Evolutionary conservation across 2,113 vertebrate species (phyloP), one percentile per base, ranked within the genome.

Genomic region (Alaudala cheleensis): DNA sequence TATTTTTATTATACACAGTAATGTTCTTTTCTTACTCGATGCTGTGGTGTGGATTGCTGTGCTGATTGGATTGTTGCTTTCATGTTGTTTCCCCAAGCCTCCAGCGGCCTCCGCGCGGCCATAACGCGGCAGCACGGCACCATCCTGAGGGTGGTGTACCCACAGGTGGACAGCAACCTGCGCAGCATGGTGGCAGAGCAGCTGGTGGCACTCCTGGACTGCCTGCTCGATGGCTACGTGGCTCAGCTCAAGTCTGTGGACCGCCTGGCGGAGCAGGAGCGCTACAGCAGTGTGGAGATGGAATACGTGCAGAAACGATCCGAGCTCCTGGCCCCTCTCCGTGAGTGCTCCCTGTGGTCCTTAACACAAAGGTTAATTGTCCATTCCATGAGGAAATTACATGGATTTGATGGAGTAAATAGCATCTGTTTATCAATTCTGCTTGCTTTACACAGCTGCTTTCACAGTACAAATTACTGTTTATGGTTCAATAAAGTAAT

Each of bases 241-340:
- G 97, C 98, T 20, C 99, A 99, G 98, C 98, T 99, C 1, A 98
- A 97, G 47, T 99, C 99, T 4, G 96, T 99, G 89, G 98, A 98
- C 81, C 97, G 94, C 37, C 97, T 98, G 3, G 95, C 90, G 26
- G 98, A 98, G 14, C 98, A 98, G 85, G 99, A 99, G 74, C 98
- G 99, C 54, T 99, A 99, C 61, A 97, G 94, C 96, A 98, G 51
- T 39, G 90, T 99, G 94, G 99, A 99, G 88, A 97, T 98, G 96
- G 99, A 99, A 45, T 99, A 99, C 54, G 97, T 97, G 2, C 99
- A 99, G 96, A 98, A 97, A 4, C 98, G 99, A 95, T 98, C 98
- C 0, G 98, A 99, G n/a, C 98, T 99, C 49, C 83, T 99, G 34
- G 89, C 98, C 14, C 99, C 99, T 5, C 97, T 99, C 29, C 81